phyloP scores from a whole-genome alignment of 2,113 vertebrate genomes.

The Salvelinus alpinus region DNA sequence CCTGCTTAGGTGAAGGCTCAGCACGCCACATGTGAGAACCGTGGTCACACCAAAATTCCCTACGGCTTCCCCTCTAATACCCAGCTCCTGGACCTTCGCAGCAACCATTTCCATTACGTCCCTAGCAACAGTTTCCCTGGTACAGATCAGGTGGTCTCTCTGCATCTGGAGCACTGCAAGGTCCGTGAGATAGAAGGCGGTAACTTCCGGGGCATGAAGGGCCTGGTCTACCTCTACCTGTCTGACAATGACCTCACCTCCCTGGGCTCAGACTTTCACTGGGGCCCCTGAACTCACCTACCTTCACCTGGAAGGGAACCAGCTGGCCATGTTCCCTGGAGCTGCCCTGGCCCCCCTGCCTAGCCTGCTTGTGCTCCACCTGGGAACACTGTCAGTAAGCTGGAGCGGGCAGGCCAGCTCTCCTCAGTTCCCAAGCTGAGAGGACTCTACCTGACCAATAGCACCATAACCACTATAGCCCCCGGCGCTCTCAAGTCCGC shows the following conservation, averaged over 20 bases:
- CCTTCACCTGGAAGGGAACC: conserved; percentile 84
- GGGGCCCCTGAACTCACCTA: conserved; percentile 79
- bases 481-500: conserved; percentile 64
- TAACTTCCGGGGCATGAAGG: conserved; percentile 78
- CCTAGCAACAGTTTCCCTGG: conserved; percentile 74
- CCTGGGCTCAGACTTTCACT: conserved; percentile 71
- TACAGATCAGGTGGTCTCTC: conserved; percentile 76
- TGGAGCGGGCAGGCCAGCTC: conserved; percentile 69
- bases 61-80: conserved; percentile 77
- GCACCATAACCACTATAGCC: conserved; percentile 68
- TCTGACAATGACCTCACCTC: conserved; percentile 79
- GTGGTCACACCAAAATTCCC: conserved; percentile 75
- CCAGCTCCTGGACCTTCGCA: conserved; percentile 80
- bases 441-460: conserved; percentile 81
- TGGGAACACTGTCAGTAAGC: conserved; percentile 78
- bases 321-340: conserved; percentile 73
- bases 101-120: conserved; percentile 78
- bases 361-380: conserved; percentile 82
- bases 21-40: conserved; percentile 79
- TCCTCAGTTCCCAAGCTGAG: conserved; percentile 61
- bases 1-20: conserved; percentile 56
- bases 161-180: conserved; percentile 84
- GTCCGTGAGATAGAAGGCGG: conserved; percentile 68
- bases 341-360: conserved; percentile 72
- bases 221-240: conserved; percentile 87